Conservation (phyloP, 2,797 vertebrate species). For the Craterocephalus amniculus region DNA sequence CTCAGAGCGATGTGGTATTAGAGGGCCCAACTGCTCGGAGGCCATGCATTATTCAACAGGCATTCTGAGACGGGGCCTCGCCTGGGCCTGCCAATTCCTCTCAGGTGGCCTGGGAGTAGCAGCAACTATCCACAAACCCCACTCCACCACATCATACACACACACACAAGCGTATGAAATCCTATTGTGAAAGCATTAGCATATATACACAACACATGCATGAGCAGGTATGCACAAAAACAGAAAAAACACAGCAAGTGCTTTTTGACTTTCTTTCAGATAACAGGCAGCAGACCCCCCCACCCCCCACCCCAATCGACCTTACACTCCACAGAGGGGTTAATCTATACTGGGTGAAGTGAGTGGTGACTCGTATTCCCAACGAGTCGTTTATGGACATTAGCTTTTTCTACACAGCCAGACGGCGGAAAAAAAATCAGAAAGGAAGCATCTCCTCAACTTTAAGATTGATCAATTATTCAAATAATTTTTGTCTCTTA, state of each 20-base stretch:
- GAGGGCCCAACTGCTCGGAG: conserved; percentile 83
- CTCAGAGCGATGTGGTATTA: conserved; percentile 87
- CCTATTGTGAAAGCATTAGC: conserved; percentile 22
- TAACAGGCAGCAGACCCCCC: conserved; percentile 41
- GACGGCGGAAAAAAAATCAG: neutral
- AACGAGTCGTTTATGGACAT: conserved; percentile 56
- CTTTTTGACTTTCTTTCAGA: conserved; percentile 25
- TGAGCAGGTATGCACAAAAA: neutral
- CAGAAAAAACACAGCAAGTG: conserved; percentile 4
- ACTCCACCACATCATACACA: conserved; percentile 22
- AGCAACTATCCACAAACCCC: conserved; percentile 54
- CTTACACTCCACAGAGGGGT: conserved; percentile 54
- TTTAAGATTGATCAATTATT: neutral
- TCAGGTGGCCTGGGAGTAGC: conserved; percentile 76
- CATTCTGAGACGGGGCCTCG: conserved; percentile 73
- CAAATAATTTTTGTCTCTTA: neutral
- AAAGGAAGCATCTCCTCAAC: neutral
- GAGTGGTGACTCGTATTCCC: conserved; percentile 57
- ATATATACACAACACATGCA: conserved; percentile 11
- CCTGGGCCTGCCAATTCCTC: conserved; percentile 80
- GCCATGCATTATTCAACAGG: conserved; percentile 91
- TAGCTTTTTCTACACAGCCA: conserved; percentile 30
- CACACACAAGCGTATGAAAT: conserved; percentile 8
- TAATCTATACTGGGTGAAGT: conserved; percentile 73
- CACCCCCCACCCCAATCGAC: conserved; percentile 47